These are phyloP conservation scores for Vulpes ferrilata DNA, from an alignment of 2,113 vertebrate species.

Conservation along the genomic window DNA sequence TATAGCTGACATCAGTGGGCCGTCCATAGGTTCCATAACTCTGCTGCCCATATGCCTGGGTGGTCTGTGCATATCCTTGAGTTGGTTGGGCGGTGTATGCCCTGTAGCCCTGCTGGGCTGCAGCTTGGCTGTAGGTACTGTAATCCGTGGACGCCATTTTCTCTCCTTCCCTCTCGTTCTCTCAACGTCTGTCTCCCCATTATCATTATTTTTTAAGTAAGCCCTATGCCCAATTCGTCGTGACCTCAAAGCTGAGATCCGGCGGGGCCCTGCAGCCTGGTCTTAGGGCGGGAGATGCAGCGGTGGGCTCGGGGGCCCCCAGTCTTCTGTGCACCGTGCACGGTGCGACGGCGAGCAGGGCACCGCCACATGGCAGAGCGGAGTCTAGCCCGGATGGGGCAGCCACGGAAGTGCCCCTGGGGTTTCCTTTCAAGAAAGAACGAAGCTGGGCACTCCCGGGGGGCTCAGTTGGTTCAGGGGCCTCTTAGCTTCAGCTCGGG, in stretches of 20 bases:
- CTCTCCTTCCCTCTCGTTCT: too few relatives aligned
- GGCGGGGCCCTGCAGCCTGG: too few relatives aligned
- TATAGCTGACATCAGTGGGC: too few relatives aligned
- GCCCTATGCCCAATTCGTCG: not conserved
- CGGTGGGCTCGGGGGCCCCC: not conserved
- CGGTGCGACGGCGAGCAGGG: not conserved
- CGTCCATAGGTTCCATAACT: too few relatives aligned
- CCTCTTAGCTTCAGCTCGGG: not conserved
- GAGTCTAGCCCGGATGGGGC: not conserved
- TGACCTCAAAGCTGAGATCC: not conserved
- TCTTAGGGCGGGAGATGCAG: not conserved
- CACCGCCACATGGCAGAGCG: not conserved
- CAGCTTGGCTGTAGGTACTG: too few relatives aligned
- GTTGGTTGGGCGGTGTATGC: too few relatives aligned
- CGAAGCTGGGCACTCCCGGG: not conserved
- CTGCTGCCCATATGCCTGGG: too few relatives aligned
- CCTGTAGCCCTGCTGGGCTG: too few relatives aligned
- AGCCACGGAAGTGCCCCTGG: not conserved
- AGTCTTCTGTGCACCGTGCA: not conserved
- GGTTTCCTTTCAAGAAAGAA: not conserved
- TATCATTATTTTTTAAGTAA: not conserved
- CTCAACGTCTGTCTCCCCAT: too few relatives aligned
- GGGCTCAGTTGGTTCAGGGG: not conserved
- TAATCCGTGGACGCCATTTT: too few relatives aligned
- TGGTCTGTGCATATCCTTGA: too few relatives aligned